These are phyloP conservation scores for Acleris literana DNA, from an alignment of 2,888 invertebrate genomes.

Conservation along the genomic window DNA sequence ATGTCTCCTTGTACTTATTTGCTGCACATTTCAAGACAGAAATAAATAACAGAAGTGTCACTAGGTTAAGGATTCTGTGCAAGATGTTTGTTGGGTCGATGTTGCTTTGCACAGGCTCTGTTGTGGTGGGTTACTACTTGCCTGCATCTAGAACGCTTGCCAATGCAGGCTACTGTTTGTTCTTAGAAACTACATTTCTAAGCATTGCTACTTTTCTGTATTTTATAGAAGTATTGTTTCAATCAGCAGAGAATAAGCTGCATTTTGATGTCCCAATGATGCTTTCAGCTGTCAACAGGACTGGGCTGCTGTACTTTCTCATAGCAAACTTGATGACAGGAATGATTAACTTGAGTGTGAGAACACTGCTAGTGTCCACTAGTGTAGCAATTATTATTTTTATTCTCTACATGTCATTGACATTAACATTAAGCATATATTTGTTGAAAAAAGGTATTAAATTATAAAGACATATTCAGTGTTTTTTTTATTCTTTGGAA, in stretches of 20 bases:
- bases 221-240: constrained; percentile 78
- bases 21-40: constrained; percentile 86
- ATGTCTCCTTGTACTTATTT: constrained; percentile 91
- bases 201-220: constrained; percentile 81
- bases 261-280: constrained; percentile 78
- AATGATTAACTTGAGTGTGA: constrained; percentile 87
- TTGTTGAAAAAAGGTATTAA: constrained; percentile 73
- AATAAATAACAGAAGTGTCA: constrained; percentile 63
- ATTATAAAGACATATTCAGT: constrained; percentile 55
- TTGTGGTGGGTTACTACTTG: constrained; percentile 74
- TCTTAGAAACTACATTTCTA: constrained; percentile 87
- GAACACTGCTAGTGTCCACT: constrained; percentile 81
- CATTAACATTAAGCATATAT: constrained; percentile 54
- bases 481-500: constrained; percentile 2
- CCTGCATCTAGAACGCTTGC: constrained; percentile 91
- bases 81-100: constrained; percentile 49
- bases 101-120: constrained; percentile 71
- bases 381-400: constrained; percentile 79
- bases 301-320: constrained; percentile 93
- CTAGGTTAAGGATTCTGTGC: constrained; percentile 46
- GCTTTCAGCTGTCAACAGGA: constrained; percentile 89
- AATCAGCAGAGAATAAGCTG: constrained; percentile 49
- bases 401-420: constrained; percentile 81
- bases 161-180: constrained; percentile 91
- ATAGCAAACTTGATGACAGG: constrained; percentile 94